Evolutionary conservation across 1,140 invertebrate species (phyloP), one percentile per base, ranked within the genome.

Genomic region (Octopus bimaculoides): DNA sequence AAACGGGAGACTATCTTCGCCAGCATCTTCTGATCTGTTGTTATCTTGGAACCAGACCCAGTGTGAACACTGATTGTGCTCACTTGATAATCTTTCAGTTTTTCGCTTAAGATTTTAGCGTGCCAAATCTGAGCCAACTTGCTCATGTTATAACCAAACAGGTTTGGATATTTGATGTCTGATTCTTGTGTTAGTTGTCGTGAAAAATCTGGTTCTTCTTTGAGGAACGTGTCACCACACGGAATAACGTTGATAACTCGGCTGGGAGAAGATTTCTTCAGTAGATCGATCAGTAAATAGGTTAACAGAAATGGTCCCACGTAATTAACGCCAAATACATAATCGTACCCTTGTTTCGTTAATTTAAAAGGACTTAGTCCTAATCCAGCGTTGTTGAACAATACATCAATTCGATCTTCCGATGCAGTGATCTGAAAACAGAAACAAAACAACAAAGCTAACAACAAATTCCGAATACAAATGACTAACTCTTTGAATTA

Each of bases 141-240:
- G 9, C 75, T 77, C 7, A 52, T 77, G n/a, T 77, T n/a, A 10
- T 77, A 77, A 52, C 75, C 75, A n/a, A 9, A 10, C 5, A 77
- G 75, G n/a, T 52, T n/a, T 0, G 75, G 75, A 77, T 77, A 77
- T 12, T 54, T 12, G 5, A 52, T 20, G n/a, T 71, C 66, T 12
- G 66, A 71, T 6, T 52, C 75, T 54, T 20, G 52, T 77, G 41
- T 77, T 14, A 52, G 4, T 8, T 41, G 26, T 5, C 75, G 52
- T 9, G 9, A 52, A n/a, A 52, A 77, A 8, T 41, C 14, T 10
- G 53, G 54, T 5, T 10, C n/a, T 54, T 54, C n/a, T 14, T 12
- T 54, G 6, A 12, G 17, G 12, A 10, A 41, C 41, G 8, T n/a
- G 75, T 52, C 26, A 52, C 12, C 17, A 17, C 8, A 14, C 1